Evolutionary conservation across 2,888 invertebrate species (phyloP), one percentile per base, ranked within the genome.

Genomic region (Metopia argyrocephala): DNA sequence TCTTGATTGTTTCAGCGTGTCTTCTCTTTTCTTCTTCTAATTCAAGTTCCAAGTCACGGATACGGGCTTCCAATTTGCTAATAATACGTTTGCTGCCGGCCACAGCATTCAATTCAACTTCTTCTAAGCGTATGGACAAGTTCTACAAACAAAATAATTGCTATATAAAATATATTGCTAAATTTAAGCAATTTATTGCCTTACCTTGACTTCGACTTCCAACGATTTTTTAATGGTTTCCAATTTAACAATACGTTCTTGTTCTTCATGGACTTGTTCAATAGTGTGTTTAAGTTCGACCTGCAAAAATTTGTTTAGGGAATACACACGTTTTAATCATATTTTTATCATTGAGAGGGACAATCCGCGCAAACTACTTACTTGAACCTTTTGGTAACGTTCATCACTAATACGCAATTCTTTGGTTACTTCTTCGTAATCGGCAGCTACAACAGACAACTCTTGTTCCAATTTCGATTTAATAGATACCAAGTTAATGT

Each of bases 341-440:
- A 59, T 54, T 73, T 20, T 9, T n/a, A 23, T 50, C 3, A 12
- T 27, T 28, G 18, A 50, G 7, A 68, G 25, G 25, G 25, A 1
- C 21, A 0, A 15, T 0, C 15, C 2, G 18, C 5, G 9, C 12
- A 4, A 18, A 65, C 9, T 9, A 84, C 85, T 85, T 89, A 94
- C 94, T 92, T 94, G 93, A 85, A 97, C 96, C 90, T 97, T 96
- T 92, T 97, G 97, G 93, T 94, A 97, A 92, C 97, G 95, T 92
- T 98, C 98, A 90, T 98, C 98, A 89, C 94, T 94, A 86, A 97
- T 94, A 91, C 96, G 95, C 89, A 98, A 93, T 91, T 98, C 98
- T 92, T 97, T 97, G 91, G 96, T 96, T 89, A 98, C 96, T 92
- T 99, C 99, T 90, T 99, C 99, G 91, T 99, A 97, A 92, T 99